A percentile compares a stretch with the other conserved stretches of the same genome.
Evolutionary conservation across 2,113 vertebrate genomes (phyloP).

Genomic region (Elephantulus edwardii): DNA sequence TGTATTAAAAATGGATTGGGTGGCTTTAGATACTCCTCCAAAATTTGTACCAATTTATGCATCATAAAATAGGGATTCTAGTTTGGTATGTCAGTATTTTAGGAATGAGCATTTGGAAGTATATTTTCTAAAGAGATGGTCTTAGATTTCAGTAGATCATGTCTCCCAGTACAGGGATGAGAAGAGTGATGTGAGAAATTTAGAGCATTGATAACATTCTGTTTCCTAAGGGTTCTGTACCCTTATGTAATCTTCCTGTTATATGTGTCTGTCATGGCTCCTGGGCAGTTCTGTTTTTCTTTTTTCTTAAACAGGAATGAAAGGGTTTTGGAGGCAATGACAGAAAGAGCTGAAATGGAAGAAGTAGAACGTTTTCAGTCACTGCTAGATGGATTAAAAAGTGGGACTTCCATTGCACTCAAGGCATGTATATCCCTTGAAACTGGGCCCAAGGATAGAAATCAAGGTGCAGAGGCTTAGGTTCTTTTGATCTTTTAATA

Average conservation of each 20-base stretch:
- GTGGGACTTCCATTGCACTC: conserved; percentile 85
- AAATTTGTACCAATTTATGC: conserved; percentile 25
- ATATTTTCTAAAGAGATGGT: conserved; percentile 13
- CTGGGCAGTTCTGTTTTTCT: neutral
- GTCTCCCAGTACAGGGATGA: neutral
- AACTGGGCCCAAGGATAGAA: neutral
- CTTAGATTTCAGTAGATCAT: conserved; percentile 42
- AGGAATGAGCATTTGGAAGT: conserved; percentile 23
- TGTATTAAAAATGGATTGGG: conserved; percentile 26
- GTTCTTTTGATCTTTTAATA: conserved; percentile 34
- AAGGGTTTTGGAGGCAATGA: conserved; percentile 91
- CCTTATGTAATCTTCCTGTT: neutral
- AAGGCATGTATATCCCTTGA: conserved; percentile 79
- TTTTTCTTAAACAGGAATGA: conserved; percentile 84
- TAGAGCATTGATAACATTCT: neutral
- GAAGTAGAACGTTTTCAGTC: conserved; percentile 92
- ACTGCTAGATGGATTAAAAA: conserved; percentile 87
- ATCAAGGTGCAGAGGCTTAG: conserved; percentile 18
- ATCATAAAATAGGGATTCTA: conserved; percentile 8
- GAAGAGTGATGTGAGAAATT: conserved; percentile 16
- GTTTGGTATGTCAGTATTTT: conserved; percentile 24
- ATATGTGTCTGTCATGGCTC: neutral
- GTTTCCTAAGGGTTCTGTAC: neutral
- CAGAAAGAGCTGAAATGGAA: conserved; percentile 89
- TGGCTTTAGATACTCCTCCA: conserved; percentile 32